phyloP scores from a whole-genome alignment of 2,797 vertebrate species.

The Paedocypris micromegethes region DNA sequence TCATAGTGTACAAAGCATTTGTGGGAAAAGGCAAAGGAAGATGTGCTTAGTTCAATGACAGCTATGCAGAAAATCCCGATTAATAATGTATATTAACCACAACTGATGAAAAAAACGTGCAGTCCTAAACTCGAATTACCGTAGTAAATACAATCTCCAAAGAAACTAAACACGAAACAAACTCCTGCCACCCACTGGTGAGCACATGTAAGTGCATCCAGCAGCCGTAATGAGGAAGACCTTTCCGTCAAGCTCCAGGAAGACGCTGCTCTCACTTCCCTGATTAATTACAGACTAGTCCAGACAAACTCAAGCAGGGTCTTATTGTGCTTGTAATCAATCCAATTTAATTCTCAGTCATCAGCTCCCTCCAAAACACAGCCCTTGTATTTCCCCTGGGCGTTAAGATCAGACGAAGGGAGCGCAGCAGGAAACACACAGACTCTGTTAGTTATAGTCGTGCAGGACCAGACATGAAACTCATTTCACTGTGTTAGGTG shows the following conservation, averaged over 20 bases:
- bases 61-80: too few relatives aligned
- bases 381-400: conserved; percentile 6
- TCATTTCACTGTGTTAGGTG: conserved; percentile 17
- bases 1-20: too few relatives aligned
- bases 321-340: conserved; percentile 3
- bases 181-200: neutral
- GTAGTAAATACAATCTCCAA: too few relatives aligned
- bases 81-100: too few relatives aligned
- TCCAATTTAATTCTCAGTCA: conserved; percentile 19
- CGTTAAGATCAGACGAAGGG: conserved; percentile 19
- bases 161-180: too few relatives aligned
- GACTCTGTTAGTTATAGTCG: conserved; percentile 7
- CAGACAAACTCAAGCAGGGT: neutral
- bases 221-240: neutral
- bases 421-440: conserved; percentile 11
- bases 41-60: too few relatives aligned
- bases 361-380: conserved; percentile 1
- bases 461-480: conserved; percentile 20
- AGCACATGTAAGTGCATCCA: neutral
- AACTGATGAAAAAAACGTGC: too few relatives aligned
- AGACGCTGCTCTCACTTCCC: conserved; percentile 1
- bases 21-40: too few relatives aligned
- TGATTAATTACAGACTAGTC: conserved; percentile 25
- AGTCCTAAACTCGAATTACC: too few relatives aligned
- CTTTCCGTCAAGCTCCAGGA: neutral